Base-by-base conservation (phyloP, 2,113 vertebrate species). In the Euleptes europaea region DNA sequence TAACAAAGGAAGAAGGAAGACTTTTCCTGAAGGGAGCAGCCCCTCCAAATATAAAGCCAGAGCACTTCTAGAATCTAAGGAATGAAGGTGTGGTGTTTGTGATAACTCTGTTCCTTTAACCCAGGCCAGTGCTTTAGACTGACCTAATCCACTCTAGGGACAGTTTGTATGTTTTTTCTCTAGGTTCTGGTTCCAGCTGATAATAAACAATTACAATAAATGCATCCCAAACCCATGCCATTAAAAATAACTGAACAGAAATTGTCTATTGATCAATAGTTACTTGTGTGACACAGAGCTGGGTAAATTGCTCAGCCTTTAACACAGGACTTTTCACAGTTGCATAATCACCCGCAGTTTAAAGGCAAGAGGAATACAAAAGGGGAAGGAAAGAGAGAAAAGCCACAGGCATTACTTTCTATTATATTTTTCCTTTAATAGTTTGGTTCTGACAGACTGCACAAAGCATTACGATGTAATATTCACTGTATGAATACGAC, bases 291-390 rank as follows among this genome's bases (percentile, higher is more conserved):
- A 85, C 35, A 85, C 82, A 86, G 91, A 94, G 83, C 90, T 83
- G 93, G 89, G 88, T 92, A 95, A 94, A 95, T 94, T 94, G 92
- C 88, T 87, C 86, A 69, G 70, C 86, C 84, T 86, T 93, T 88
- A 89, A 88, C 83, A 92, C 26, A 60, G 89, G 90, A 94, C 83
- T 86, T 81, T 93, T 91, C 70, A 51, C 6, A 73, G 71, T 93
- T 87, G 92, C 85, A 90, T 44, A 92, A 82, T 93, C 63, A 70
- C 70, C 92, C 80, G 89, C 83, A 65, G 88, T 74, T 93, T 80
- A 89, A 63, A 92, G 74, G 87, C 47, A 90, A 86, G 28, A 87
- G 78, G 19, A 88, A 84, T 15, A 89, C 17, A 84, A 89, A 92
- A 88, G 40, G 80, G 63, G 89, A 88, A 91, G 88, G 70, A 19